Evolutionary conservation across 1,140 invertebrate species (phyloP), one percentile per base, ranked within the genome.

Genomic region (Drosophila fuyamai): DNA sequence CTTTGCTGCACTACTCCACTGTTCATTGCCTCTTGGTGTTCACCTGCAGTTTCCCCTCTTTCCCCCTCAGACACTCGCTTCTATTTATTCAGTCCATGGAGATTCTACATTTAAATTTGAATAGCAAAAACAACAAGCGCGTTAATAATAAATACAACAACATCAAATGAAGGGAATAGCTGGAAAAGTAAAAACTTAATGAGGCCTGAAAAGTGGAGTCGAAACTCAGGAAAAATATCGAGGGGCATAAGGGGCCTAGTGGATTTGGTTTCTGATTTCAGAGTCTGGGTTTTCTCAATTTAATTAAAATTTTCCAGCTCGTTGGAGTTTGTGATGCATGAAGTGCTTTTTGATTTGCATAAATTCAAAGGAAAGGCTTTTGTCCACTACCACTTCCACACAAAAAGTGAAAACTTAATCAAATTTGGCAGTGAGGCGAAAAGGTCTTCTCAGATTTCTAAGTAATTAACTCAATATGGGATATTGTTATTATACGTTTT

Each of bases 271-370:
- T 73, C 59, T 76, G 50, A 63, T 76, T 76, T 76, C 61, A 41
- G 65, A 71, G 67, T 71, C 67, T 71, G 43, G 54, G 54, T 81
- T 79, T 86, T 86, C 72, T 65, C 82, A 61, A 82, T 82, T 86
- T 88, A 81, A 86, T 86, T 86, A 86, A 88, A 86, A 86, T 86
- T 86, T 86, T 86, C 82, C 68, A 82, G 70, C 65, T 79, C 82
- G 83, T 82, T 86, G 73, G 60, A 58, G 61, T 84, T 76, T 51
- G 66, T 47, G 82, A 61, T 29, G 79, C 82, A 82, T 86, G 82
- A 82, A 86, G 82, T 65, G 75, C 61, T 51, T 76, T 67, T 76
- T 58, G 70, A 86, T 86, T 86, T 86, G 58, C 82, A 82, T 86
- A 86, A 76, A 86, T 86, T 68, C 57, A 81, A 79, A 56, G 61